phyloP scores from a whole-genome alignment of 2,888 invertebrate species.

The Allygus modestus region DNA sequence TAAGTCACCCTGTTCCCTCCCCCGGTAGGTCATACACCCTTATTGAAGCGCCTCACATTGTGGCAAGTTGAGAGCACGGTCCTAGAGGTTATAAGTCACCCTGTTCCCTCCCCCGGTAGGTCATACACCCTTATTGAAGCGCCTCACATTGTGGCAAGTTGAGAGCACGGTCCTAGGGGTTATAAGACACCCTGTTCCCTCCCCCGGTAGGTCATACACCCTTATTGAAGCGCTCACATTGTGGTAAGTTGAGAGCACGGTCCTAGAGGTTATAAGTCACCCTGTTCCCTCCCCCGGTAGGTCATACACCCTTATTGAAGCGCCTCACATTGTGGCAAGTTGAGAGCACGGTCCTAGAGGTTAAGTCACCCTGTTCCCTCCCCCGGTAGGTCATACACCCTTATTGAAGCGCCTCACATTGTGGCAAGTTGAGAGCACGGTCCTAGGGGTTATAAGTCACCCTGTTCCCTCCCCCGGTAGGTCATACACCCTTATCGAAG shows the following conservation, averaged over 20 bases:
- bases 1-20: too few relatives aligned
- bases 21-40: too few relatives aligned
- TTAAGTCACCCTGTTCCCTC: too few relatives aligned
- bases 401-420: constrained; percentile 14
- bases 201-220: background rate
- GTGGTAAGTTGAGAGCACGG: background rate
- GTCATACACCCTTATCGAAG: background rate
- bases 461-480: too few relatives aligned
- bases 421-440: background rate
- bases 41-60: constrained; percentile 14
- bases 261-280: background rate
- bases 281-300: too few relatives aligned
- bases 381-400: background rate
- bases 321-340: background rate
- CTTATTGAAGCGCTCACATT: constrained; percentile 18
- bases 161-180: background rate
- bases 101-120: too few relatives aligned
- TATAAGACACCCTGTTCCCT: too few relatives aligned
- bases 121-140: background rate
- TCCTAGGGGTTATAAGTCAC: background rate
- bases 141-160: background rate
- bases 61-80: background rate
- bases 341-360: background rate
- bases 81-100: background rate
- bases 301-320: background rate